Evolutionary conservation across 2,888 invertebrate species (phyloP).

Genomic region (Germaria angustata): DNA sequence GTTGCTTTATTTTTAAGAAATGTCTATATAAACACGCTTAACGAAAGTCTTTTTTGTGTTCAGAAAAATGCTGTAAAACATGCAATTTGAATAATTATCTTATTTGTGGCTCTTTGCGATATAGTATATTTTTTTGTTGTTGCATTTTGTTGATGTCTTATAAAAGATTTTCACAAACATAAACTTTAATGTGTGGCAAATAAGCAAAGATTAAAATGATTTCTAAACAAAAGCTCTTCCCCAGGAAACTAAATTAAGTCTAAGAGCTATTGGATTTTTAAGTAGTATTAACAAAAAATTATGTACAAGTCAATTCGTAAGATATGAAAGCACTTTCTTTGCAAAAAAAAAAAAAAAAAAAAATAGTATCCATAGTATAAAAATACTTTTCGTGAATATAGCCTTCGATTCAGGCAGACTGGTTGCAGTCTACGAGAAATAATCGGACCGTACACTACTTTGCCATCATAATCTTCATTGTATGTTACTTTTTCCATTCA

Average conservation of each 20-base stretch:
- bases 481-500: too few relatives aligned
- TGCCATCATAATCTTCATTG: too few relatives aligned
- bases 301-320: too few relatives aligned
- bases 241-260: not conserved
- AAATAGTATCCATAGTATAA: too few relatives aligned
- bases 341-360: too few relatives aligned
- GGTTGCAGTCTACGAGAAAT: too few relatives aligned
- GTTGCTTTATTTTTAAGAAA: constrained; percentile 13
- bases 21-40: constrained; percentile 36
- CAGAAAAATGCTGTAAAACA: constrained; percentile 76
- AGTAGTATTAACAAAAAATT: too few relatives aligned
- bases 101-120: constrained; percentile 43
- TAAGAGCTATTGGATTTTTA: too few relatives aligned
- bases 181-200: constrained; percentile 50
- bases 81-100: constrained; percentile 78
- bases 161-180: constrained; percentile 49
- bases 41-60: constrained; percentile 50
- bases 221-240: not conserved
- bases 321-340: too few relatives aligned
- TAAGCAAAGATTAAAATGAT: constrained; percentile 34
- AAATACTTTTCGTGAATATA: too few relatives aligned
- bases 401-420: too few relatives aligned
- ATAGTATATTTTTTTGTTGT: not conserved
- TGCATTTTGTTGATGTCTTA: constrained; percentile 10
- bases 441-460: too few relatives aligned